phyloP scores from a whole-genome alignment of 2,113 vertebrate species.

The Festucalex cinctus region DNA sequence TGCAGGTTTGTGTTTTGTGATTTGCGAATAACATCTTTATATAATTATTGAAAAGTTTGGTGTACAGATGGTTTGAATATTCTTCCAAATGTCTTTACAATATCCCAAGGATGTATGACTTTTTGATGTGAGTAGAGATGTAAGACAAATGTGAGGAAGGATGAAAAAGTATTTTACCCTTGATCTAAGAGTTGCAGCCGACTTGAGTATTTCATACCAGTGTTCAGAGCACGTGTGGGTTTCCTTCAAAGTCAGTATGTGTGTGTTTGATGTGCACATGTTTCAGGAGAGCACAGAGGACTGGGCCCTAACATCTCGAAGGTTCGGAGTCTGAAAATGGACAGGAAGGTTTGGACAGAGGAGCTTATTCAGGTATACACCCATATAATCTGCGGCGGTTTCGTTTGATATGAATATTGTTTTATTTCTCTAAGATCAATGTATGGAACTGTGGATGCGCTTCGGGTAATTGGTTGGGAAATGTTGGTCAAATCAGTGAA shows the following conservation, averaged over 20 bases:
- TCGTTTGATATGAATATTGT: not conserved
- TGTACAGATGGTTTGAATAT: not conserved
- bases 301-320: slow-evolving; percentile 87
- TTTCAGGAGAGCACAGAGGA: slow-evolving; percentile 84
- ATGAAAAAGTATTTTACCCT: not conserved
- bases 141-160: not conserved
- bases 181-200: not conserved
- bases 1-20: slow-evolving; percentile 77
- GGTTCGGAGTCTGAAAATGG: slow-evolving; percentile 96
- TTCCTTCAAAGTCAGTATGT: slow-evolving; percentile 8
- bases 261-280: slow-evolving; percentile 3
- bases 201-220: slow-evolving; percentile 5
- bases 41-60: not conserved
- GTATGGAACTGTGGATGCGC: not conserved
- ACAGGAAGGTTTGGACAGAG: slow-evolving; percentile 92
- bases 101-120: not conserved
- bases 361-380: slow-evolving; percentile 83
- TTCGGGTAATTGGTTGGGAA: not conserved
- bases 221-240: slow-evolving; percentile 1
- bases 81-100: not conserved
- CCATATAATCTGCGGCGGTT: not conserved
- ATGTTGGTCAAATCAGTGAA: not conserved
- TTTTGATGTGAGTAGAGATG: not conserved
- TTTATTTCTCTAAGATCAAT: not conserved
- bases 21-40: not conserved